phyloP scores from a whole-genome alignment of 2,797 vertebrate genomes.

The Botia kubotai region DNA sequence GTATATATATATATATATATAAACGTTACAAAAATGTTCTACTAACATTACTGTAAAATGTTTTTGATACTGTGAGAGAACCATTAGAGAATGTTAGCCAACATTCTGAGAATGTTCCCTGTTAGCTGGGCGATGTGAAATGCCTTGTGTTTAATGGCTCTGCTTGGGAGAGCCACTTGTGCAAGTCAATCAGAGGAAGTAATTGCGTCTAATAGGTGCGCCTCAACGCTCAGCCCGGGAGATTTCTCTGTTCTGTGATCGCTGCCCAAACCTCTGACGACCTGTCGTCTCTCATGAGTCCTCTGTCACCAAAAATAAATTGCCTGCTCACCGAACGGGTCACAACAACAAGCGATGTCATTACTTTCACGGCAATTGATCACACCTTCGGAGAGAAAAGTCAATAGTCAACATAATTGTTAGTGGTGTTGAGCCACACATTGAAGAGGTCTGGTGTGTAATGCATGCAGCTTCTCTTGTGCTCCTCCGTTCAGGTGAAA shows the following conservation, averaged over 20 bases:
- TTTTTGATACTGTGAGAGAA: too few species aligned
- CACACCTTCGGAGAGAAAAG: conserved; percentile 83
- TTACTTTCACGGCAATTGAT: conserved; percentile 84
- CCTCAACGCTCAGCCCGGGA: conserved; percentile 52
- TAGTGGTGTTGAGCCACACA: conserved; percentile 74
- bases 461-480: conserved; percentile 49
- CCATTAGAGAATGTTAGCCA: too few species aligned
- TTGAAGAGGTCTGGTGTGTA: conserved; percentile 63
- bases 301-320: conserved; percentile 85
- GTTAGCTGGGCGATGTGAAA: conserved; percentile 29
- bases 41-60: too few species aligned
- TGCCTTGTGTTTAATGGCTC: conserved; percentile 38
- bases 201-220: conserved; percentile 63
- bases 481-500: conserved; percentile 1
- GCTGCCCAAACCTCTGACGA: conserved; percentile 72
- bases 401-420: conserved; percentile 86
- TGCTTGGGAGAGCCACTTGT: conserved; percentile 56
- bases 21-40: too few species aligned
- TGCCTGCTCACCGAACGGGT: conserved; percentile 81
- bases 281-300: conserved; percentile 74
- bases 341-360: conserved; percentile 85
- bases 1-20: too few species aligned
- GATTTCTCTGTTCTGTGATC: conserved; percentile 67
- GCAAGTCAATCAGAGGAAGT: conserved; percentile 64
- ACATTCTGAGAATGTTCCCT: not conserved